Evolutionary conservation across 2,113 vertebrate genomes (phyloP).

Genomic region (Passer domesticus): DNA sequence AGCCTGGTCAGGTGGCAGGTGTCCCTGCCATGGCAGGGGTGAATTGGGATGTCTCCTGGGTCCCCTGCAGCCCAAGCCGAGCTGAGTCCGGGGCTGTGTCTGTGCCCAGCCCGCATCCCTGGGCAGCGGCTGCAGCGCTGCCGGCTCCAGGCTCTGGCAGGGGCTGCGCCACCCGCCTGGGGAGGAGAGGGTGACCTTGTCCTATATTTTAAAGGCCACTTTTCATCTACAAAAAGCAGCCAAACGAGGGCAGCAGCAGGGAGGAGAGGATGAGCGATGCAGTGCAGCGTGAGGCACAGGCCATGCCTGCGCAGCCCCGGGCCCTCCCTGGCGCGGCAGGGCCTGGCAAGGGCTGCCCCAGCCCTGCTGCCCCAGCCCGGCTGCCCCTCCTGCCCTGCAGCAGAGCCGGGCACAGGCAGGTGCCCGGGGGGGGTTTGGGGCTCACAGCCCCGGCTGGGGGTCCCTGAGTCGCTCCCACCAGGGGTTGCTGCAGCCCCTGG

Average conservation of each 20-base stretch:
- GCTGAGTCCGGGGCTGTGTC: not conserved
- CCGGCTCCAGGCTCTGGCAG: not conserved
- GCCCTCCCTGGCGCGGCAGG: not conserved
- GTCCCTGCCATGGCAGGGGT: not conserved
- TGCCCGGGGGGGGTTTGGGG: not conserved
- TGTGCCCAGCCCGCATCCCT: not conserved
- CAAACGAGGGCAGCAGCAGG: conserved; percentile 48
- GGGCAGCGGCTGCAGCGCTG: not conserved
- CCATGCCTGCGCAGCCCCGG: not conserved
- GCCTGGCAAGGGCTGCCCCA: not conserved
- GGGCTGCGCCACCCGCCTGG: not conserved
- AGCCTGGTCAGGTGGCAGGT: rapidly evolving
- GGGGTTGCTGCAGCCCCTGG: rapidly evolving
- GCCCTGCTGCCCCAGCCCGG: not conserved
- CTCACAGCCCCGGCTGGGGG: rapidly evolving
- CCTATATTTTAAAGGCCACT: conserved; percentile 59
- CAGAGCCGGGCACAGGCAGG: not conserved
- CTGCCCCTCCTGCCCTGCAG: not conserved
- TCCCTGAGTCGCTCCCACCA: not conserved
- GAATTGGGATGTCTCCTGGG: rapidly evolving
- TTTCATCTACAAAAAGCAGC: conserved; percentile 27
- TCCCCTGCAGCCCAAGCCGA: not conserved
- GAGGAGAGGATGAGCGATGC: conserved; percentile 2
- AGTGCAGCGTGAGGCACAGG: not conserved
- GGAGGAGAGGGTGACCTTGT: conserved; percentile 51